These are phyloP conservation scores for Phenganax stokvisi DNA, from an alignment of 92 coral and sea anemone species.

Conservation along the genomic window DNA sequence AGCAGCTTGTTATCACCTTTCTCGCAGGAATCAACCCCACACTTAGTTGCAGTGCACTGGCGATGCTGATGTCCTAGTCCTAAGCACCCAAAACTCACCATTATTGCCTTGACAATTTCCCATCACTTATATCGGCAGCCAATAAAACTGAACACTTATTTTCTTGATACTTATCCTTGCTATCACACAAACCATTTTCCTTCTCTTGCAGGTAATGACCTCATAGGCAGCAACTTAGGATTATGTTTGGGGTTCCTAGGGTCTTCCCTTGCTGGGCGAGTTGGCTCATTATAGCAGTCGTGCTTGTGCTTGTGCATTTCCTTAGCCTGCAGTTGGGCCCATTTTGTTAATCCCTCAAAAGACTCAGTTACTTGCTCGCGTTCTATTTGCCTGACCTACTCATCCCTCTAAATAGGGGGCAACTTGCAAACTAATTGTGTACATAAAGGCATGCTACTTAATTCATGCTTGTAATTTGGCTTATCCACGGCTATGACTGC, in stretches of 20 bases:
- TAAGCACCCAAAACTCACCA: constrained; percentile 39
- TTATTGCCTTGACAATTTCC: constrained; percentile 26
- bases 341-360: constrained; percentile 35
- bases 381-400: constrained; percentile 43
- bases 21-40: constrained; percentile 41
- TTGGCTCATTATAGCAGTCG: constrained; percentile 36
- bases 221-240: constrained; percentile 2
- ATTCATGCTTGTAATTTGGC: constrained; percentile 39
- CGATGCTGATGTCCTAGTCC: constrained; percentile 38
- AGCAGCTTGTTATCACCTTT: constrained; percentile 41
- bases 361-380: constrained; percentile 21
- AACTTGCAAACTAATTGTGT: constrained; percentile 32
- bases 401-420: constrained; percentile 39
- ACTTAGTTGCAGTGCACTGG: constrained; percentile 37
- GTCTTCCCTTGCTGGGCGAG: not conserved
- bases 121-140: constrained; percentile 17
- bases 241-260: constrained; percentile 6
- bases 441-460: constrained; percentile 34
- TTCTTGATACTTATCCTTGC: constrained; percentile 23
- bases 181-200: constrained; percentile 31
- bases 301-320: constrained; percentile 24
- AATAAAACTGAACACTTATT: constrained; percentile 21
- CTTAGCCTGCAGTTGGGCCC: constrained; percentile 44
- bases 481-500: constrained; percentile 50
- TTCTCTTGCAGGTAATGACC: not conserved